Evolutionary conservation across 2,113 vertebrate species (phyloP).

Genomic region (Myodes glareolus): DNA sequence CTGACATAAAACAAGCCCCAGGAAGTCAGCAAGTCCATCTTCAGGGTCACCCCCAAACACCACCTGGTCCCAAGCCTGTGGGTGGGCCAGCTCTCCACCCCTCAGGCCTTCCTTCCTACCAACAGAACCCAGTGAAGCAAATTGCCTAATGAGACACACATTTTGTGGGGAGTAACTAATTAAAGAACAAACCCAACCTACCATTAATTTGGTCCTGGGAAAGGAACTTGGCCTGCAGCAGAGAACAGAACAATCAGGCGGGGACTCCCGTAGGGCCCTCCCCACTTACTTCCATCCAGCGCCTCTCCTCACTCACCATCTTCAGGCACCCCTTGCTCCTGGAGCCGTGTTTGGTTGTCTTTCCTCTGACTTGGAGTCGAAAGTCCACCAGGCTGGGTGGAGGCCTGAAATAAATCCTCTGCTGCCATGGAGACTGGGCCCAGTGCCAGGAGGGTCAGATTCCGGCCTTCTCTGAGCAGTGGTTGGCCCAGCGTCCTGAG

Average conservation of each 20-base stretch:
- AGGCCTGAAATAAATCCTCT: slow-evolving; percentile 79
- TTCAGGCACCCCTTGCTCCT: background rate
- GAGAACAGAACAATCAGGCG: background rate
- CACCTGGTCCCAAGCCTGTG: background rate
- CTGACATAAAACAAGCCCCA: background rate
- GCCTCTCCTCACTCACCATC: slow-evolving; percentile 78
- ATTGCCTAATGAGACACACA: slow-evolving; percentile 65
- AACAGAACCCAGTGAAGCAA: background rate
- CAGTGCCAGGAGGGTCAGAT: slow-evolving; percentile 71
- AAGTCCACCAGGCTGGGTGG: slow-evolving; percentile 83
- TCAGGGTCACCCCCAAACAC: background rate
- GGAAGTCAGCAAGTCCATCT: background rate
- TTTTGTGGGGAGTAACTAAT: slow-evolving; percentile 41
- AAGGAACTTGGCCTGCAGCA: slow-evolving; percentile 92
- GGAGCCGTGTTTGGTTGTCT: background rate
- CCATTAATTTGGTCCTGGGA: slow-evolving; percentile 95
- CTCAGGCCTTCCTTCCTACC: background rate
- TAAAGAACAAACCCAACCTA: slow-evolving; percentile 81
- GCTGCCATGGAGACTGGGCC: slow-evolving; percentile 83
- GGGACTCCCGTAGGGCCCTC: fast-evolving
- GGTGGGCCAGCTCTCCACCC: background rate
- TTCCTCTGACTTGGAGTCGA: slow-evolving; percentile 38
- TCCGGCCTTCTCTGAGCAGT: slow-evolving; percentile 59
- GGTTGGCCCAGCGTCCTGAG: background rate
- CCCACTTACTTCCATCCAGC: background rate